Base-by-base conservation (phyloP, 2,797 vertebrate genomes). In the Melopsittacus undulatus region DNA sequence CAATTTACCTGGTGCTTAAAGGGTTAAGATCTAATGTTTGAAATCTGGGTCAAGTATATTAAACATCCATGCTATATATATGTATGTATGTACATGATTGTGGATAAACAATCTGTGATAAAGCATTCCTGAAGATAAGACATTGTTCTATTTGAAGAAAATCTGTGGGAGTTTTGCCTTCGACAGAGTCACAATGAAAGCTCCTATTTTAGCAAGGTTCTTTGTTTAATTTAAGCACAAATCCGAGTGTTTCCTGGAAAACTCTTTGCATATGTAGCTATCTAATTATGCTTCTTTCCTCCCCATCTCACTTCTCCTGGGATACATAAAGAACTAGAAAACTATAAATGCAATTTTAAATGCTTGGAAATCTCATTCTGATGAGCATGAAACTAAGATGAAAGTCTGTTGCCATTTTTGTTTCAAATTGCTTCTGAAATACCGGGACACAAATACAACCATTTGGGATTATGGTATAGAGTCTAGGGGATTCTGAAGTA, bases 101-200 rank as follows among this genome's bases (percentile, higher is more conserved):
- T 89, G 91, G 84, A 59, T 87, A 72, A 92, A 48, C 30, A 13
- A 36, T 36, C 54, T 83, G 56, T 83, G 82, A 62, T 88, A 76
- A 95, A 42, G 73, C 59, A 30, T 88, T 94, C 64, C 67, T 86
- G 72, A 87, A 89, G 64, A 80, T 18, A 87, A 59, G 79, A 34
- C 2, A 0, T 76, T 16, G 8, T 75, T 86, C 69, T 84, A 63
- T 72, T 92, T 88, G 69, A 51, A 42, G 91, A 66, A 91, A 63
- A 72, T 75, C 82, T 64, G 89, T 88, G 84, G 84, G 89, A 94
- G 92, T 78, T 82, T 30, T 91, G 67, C 54, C 43, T 91, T 89
- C 1, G 1, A 34, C n/a, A 75, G 74, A 90, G 43, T 88, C 63
- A 34, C 22, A 73, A 48, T 42, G 73, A 43, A 56, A 94, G 16